phyloP scores from a whole-genome alignment of 2,113 vertebrate genomes.

The Dipodomys merriami region DNA sequence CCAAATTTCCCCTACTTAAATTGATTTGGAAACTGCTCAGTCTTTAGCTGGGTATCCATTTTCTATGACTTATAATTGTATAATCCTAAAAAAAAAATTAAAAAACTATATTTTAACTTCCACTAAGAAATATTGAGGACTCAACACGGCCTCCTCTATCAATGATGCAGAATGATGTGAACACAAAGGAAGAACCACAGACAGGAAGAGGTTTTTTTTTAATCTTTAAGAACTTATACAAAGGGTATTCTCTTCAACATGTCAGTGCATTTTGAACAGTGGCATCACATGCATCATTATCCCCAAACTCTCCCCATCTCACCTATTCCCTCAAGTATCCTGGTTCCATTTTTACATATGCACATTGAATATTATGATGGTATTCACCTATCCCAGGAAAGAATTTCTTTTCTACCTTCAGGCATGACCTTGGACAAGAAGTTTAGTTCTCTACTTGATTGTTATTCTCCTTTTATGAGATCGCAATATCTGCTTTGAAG shows the following conservation, averaged over 20 bases:
- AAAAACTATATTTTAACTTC: not conserved
- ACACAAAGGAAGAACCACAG: not conserved
- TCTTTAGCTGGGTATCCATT: not conserved
- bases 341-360: too few species aligned
- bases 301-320: too few species aligned
- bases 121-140: not conserved
- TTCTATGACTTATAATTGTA: slow-evolving; percentile 18
- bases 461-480: not conserved
- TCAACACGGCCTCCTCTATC: not conserved
- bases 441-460: not conserved
- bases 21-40: not conserved
- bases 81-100: not conserved
- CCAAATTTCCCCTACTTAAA: not conserved
- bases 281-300: too few species aligned
- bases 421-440: not conserved
- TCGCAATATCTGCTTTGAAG: not conserved
- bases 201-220: not conserved
- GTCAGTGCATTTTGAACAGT: too few species aligned
- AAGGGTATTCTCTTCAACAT: too few species aligned
- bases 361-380: too few species aligned
- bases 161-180: not conserved
- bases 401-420: too few species aligned
- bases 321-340: too few species aligned
- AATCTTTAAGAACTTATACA: too few species aligned
- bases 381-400: too few species aligned